Base-by-base conservation (phyloP, 2,113 vertebrate species). In the Nothoprocta pentlandii region DNA sequence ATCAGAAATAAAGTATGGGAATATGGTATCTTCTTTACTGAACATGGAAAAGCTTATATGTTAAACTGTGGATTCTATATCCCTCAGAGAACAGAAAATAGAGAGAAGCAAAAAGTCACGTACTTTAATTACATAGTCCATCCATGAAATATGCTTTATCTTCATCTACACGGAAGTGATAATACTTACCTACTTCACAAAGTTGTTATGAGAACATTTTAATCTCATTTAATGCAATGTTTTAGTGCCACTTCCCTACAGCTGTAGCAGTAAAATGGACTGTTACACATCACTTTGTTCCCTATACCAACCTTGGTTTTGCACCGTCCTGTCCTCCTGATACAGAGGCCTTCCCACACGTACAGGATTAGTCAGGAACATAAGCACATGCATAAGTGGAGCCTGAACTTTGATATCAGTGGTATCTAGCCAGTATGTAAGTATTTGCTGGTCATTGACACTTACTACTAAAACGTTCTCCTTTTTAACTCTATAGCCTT, bases 401-500 rank as follows among this genome's bases (percentile, higher is more conserved):
- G 9, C 16, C 25, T 80, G 36, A 94, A 62, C 9, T 56, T 80
- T 59, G 12, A 21, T 49, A 49, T 25, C 32, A 44, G 20, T 70
- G 32, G 9, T 79, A 14, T 56, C 26, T 63, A 61, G 28, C 25
- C 56, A 90, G 39, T 59, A 26, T 41, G 34, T 54, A 28, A 39
- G 28, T 42, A 28, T 91, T 87, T 91, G 62, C 70, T 93, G 66
- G 90, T 95, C n/a, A 81, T 12, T 71, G 63, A 84, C 19, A 53
- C 10, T 76, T 95, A 41, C 16, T 92, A 64, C 69, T 87, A n/a
- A 84, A 63, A 90, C 23, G 36, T 91, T 79, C 61, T 96, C 62
- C 51, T 73, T 97, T 86, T 69, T 67, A 90, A 86, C 93, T 91
- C 80, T 93, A 78, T 25, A 89, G 67, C 41, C 70, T 96, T 68